Evolutionary conservation across 2,797 vertebrate genomes (phyloP).

Genomic region (Galagoides demidoff): DNA sequence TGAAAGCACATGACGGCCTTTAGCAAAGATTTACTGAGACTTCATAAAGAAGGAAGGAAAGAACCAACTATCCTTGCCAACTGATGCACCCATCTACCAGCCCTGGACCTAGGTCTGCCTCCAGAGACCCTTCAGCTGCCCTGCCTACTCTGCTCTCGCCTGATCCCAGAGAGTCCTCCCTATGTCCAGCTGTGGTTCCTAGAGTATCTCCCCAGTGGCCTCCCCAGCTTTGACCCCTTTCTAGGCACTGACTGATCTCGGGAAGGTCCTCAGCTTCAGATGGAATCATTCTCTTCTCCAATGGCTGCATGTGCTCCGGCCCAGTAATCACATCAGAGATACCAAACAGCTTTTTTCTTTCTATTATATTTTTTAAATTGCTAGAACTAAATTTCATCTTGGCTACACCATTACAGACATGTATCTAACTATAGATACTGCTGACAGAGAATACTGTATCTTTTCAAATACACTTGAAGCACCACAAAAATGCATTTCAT

Average conservation of each 20-base stretch:
- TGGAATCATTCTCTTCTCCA: background rate
- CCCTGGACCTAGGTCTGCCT: fast-evolving
- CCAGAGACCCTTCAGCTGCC: background rate
- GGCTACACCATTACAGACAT: background rate
- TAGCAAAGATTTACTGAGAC: background rate
- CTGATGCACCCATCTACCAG: background rate
- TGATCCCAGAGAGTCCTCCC: background rate
- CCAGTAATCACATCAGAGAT: background rate
- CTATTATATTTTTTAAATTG: background rate
- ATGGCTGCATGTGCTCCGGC: background rate
- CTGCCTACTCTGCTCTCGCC: background rate
- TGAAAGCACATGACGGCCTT: background rate
- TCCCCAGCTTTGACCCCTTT: background rate
- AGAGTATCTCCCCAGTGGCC: background rate
- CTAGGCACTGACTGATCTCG: background rate
- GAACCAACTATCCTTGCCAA: background rate
- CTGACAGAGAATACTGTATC: background rate
- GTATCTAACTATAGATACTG: background rate
- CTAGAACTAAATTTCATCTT: constrained; percentile 12
- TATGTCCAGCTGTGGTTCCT: background rate
- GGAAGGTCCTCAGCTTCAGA: background rate
- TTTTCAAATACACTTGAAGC: background rate
- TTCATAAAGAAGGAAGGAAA: background rate
- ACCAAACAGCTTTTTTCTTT: background rate
- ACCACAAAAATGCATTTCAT: background rate